Conservation (phyloP, 2,113 vertebrate species). For the Physeter macrocephalus region DNA sequence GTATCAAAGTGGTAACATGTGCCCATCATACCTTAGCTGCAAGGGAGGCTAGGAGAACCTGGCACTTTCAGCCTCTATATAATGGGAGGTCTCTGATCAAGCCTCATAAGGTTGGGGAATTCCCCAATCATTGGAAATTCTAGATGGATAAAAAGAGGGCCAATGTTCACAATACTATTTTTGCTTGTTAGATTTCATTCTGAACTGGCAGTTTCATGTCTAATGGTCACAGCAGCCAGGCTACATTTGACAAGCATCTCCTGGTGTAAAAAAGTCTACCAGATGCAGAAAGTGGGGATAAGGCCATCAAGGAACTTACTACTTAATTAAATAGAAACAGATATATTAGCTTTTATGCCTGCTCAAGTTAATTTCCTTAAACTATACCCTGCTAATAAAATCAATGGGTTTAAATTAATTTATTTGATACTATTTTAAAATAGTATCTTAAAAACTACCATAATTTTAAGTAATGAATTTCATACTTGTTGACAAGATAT, state of each 20-base stretch:
- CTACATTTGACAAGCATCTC: background rate
- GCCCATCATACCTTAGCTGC: background rate
- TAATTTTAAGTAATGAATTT: background rate
- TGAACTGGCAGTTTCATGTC: background rate
- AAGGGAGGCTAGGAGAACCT: background rate
- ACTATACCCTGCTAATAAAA: background rate
- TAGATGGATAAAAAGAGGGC: background rate
- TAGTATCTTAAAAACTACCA: background rate
- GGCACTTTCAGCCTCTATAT: background rate
- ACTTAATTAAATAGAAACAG: background rate
- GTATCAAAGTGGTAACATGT: background rate
- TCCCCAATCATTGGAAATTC: background rate
- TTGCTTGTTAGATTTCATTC: background rate
- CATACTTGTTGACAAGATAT: background rate
- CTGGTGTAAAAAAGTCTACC: background rate
- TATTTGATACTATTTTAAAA: background rate
- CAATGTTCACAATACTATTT: background rate
- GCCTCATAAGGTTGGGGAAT: background rate
- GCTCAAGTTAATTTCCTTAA: constrained; percentile 4
- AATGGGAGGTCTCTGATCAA: background rate
- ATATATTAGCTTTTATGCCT: background rate
- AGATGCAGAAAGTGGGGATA: background rate
- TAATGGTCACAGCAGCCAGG: background rate
- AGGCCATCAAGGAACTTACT: background rate
- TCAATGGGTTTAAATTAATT: background rate